Percentiles rank a stretch among this genome's conserved stretches.
phyloP scores from a whole-genome alignment of 2,113 vertebrate genomes.

The Nothobranchius kuhntae region DNA sequence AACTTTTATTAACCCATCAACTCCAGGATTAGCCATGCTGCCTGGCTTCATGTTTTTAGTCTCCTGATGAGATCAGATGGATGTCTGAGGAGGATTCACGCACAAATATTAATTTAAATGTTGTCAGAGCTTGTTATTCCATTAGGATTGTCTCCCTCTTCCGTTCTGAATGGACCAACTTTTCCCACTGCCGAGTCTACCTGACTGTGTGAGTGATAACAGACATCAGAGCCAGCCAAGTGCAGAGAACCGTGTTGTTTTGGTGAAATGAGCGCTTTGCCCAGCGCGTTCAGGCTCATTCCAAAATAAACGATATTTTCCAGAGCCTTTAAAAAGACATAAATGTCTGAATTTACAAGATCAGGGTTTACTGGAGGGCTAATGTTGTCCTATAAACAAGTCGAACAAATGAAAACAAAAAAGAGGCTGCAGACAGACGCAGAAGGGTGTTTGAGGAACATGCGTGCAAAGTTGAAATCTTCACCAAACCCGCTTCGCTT shows the following conservation, averaged over 20 bases:
- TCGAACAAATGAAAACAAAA: not conserved
- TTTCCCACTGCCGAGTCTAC: conserved; percentile 17
- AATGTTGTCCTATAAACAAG: not conserved
- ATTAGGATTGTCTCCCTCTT: not conserved
- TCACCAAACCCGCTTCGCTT: conserved; percentile 43
- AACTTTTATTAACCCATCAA: conserved; percentile 31
- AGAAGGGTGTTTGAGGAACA: conserved; percentile 18
- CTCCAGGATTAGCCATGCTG: not conserved
- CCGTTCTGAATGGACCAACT: conserved; percentile 19
- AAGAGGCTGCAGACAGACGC: conserved; percentile 14
- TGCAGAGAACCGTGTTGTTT: conserved; percentile 34
- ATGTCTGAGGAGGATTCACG: not conserved
- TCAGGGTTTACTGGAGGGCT: not conserved
- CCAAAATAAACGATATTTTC: not conserved
- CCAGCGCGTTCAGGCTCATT: conserved; percentile 1
- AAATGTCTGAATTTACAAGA: conserved; percentile 11
- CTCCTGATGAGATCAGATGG: conserved; percentile 19
- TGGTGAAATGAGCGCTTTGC: conserved; percentile 27
- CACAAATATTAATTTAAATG: conserved; percentile 17
- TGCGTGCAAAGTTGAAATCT: conserved; percentile 54
- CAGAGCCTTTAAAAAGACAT: not conserved
- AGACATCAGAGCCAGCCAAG: conserved; percentile 5
- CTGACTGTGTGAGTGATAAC: conserved; percentile 19
- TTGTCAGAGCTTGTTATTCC: not conserved
- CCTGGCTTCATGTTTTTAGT: conserved; percentile 4